phyloP scores from a whole-genome alignment of 2,888 invertebrate species.

The Chorisops tibialis region DNA sequence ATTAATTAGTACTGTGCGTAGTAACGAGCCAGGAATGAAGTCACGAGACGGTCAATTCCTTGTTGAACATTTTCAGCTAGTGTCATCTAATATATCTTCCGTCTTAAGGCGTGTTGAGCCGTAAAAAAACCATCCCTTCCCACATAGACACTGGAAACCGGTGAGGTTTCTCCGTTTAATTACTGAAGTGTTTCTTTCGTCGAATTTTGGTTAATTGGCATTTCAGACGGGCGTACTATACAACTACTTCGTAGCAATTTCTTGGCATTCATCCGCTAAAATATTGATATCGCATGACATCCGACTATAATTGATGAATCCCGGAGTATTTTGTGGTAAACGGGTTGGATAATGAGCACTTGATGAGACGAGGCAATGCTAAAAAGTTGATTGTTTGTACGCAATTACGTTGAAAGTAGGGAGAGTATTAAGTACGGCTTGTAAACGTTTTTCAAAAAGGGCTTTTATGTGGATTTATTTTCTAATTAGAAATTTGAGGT shows the following conservation, averaged over 20 bases:
- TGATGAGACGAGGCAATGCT: background rate
- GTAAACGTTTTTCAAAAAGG: too few relatives aligned
- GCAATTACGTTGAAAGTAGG: background rate
- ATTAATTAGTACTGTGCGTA: too few relatives aligned
- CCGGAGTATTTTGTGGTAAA: background rate
- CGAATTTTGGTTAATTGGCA: conserved; percentile 8
- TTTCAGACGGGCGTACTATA: background rate
- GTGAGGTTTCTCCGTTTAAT: background rate
- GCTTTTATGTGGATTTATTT: too few relatives aligned
- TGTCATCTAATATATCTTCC: too few relatives aligned
- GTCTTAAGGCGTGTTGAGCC: too few relatives aligned
- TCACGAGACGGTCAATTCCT: too few relatives aligned
- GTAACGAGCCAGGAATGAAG: too few relatives aligned
- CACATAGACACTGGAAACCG: too few relatives aligned
- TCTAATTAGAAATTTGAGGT: too few relatives aligned
- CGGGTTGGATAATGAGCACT: background rate
- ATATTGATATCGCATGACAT: conserved; percentile 19
- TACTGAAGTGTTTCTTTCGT: background rate
- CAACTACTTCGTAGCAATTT: conserved; percentile 1
- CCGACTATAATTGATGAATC: conserved; percentile 14
- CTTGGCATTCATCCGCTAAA: conserved; percentile 5
- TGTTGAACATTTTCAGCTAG: too few relatives aligned
- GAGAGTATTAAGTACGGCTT: background rate
- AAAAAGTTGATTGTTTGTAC: background rate
- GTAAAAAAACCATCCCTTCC: too few relatives aligned